Evolutionary conservation across 2,797 vertebrate genomes (phyloP).

Genomic region (Salarias fasciatus): DNA sequence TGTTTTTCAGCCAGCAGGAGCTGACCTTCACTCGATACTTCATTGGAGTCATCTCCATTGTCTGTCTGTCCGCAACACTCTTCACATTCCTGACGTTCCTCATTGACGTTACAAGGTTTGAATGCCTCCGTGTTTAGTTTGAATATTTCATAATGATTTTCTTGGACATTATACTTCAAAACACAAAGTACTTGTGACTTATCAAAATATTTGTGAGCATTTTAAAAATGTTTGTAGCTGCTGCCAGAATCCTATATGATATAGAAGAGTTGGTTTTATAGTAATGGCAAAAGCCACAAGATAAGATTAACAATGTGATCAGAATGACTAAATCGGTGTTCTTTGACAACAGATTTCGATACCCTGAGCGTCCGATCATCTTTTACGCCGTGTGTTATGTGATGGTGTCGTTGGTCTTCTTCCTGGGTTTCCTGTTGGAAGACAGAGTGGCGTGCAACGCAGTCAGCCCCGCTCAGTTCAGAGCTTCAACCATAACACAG

Average conservation of each 20-base stretch:
- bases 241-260: too few species aligned
- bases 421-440: conserved; percentile 94
- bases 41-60: conserved; percentile 92
- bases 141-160: too few species aligned
- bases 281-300: background rate
- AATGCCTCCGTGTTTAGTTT: background rate
- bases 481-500: conserved; percentile 93
- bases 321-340: background rate
- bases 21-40: conserved; percentile 94
- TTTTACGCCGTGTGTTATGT: conserved; percentile 98
- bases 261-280: background rate
- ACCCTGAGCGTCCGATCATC: conserved; percentile 96
- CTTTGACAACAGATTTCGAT: conserved; percentile 87
- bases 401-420: conserved; percentile 97
- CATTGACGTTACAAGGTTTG: conserved; percentile 94
- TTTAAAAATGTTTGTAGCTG: background rate
- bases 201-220: background rate
- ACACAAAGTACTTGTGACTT: too few species aligned
- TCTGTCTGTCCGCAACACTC: conserved; percentile 95
- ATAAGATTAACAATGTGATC: too few species aligned
- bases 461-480: conserved; percentile 86
- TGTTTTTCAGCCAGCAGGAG: conserved; percentile 94
- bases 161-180: too few species aligned
- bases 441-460: conserved; percentile 93
- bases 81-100: conserved; percentile 98